Conservation (phyloP, 2,888 invertebrate genomes). For the Chrysolina haemoptera region DNA sequence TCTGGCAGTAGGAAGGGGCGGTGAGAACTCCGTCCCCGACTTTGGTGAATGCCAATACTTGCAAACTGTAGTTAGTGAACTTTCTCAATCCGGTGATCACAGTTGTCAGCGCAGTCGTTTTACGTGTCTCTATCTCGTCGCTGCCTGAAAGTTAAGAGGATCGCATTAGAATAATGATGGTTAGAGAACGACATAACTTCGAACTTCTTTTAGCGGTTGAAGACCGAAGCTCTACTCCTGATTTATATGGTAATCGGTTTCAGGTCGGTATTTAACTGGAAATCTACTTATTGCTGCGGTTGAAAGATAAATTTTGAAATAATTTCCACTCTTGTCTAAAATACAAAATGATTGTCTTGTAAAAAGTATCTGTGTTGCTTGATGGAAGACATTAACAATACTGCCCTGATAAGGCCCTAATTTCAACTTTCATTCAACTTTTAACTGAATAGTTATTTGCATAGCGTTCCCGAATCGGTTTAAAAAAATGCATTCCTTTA, state of each 20-base stretch:
- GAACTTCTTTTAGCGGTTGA: not conserved
- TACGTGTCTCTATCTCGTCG: conserved; percentile 75
- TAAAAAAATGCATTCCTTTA: too few relatives aligned
- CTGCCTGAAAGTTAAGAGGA: conserved; percentile 65
- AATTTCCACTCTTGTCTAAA: too few relatives aligned
- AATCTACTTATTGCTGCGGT: not conserved
- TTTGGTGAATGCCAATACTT: conserved; percentile 84
- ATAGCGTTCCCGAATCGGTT: too few relatives aligned
- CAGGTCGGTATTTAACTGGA: not conserved
- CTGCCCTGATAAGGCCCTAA: too few relatives aligned
- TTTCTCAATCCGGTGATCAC: conserved; percentile 81
- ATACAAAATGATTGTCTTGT: too few relatives aligned
- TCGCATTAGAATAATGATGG: conserved; percentile 27
- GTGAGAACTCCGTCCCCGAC: conserved; percentile 84
- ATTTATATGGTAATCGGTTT: not conserved
- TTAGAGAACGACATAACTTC: not conserved
- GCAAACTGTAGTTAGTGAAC: conserved; percentile 86
- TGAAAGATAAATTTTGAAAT: not conserved
- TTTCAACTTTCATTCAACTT: too few relatives aligned
- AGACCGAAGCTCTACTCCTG: not conserved
- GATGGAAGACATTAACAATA: too few relatives aligned
- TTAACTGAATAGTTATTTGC: too few relatives aligned
- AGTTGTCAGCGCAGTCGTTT: conserved; percentile 79
- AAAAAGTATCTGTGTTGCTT: too few relatives aligned
- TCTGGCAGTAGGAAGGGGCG: conserved; percentile 79